phyloP scores from a whole-genome alignment of 2,113 vertebrate species.

The Oostethus manadensis region DNA sequence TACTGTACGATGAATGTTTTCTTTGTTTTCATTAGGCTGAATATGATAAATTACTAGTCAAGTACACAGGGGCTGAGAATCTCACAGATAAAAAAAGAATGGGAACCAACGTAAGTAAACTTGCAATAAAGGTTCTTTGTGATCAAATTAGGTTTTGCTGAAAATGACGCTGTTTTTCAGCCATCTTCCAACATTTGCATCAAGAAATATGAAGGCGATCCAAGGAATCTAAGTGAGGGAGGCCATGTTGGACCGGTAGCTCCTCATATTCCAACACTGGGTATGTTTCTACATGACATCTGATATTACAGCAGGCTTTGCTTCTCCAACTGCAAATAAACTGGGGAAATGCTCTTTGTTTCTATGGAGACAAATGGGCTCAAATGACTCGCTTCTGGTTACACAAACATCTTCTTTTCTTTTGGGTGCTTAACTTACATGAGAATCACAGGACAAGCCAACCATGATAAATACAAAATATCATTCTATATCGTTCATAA shows the following conservation, averaged over 20 bases:
- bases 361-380: constrained; percentile 26
- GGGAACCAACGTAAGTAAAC: constrained; percentile 53
- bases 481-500: neutral
- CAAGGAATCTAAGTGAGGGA: constrained; percentile 17
- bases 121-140: neutral
- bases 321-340: constrained; percentile 11
- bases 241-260: constrained; percentile 26
- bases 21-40: constrained; percentile 55
- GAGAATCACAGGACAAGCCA: neutral
- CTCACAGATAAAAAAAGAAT: constrained; percentile 62
- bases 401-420: constrained; percentile 18
- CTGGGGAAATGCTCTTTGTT: constrained; percentile 21
- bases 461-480: neutral
- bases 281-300: constrained; percentile 35
- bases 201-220: constrained; percentile 25
- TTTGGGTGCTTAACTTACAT: constrained; percentile 1
- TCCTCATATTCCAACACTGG: constrained; percentile 21
- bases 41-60: constrained; percentile 68
- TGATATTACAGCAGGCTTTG: constrained; percentile 33
- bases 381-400: constrained; percentile 30
- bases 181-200: constrained; percentile 24
- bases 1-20: neutral
- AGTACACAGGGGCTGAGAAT: constrained; percentile 63
- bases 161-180: constrained; percentile 27
- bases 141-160: neutral